Evolutionary conservation across 2,888 invertebrate species (phyloP).

Genomic region (Stenchaetothrips biformis): DNA sequence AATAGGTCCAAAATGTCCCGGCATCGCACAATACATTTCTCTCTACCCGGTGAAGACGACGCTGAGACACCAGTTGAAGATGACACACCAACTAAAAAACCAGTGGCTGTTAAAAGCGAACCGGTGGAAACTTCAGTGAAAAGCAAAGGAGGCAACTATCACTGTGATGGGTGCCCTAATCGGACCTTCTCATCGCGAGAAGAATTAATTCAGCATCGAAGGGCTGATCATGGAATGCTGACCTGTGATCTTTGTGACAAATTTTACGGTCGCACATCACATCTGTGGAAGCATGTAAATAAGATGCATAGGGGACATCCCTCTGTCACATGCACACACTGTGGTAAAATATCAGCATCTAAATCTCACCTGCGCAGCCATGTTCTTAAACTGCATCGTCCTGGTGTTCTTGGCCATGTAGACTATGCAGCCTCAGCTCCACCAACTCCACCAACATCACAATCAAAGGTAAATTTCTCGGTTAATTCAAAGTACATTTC

Average conservation of each 20-base stretch:
- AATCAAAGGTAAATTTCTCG: no score
- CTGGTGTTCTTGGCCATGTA: background rate
- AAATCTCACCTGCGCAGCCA: constrained; percentile 55
- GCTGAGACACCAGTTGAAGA: constrained; percentile 33
- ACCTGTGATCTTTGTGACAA: constrained; percentile 59
- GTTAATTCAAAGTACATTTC: no score
- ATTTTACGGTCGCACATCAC: constrained; percentile 56
- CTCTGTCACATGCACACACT: constrained; percentile 56
- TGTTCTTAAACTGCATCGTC: constrained; percentile 46
- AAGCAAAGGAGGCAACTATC: constrained; percentile 33
- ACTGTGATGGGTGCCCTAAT: constrained; percentile 39
- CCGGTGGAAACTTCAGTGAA: constrained; percentile 9
- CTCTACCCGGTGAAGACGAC: constrained; percentile 33
- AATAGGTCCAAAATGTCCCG: constrained; percentile 51
- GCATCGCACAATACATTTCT: constrained; percentile 48
- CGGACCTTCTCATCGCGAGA: constrained; percentile 48
- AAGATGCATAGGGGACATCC: constrained; percentile 55
- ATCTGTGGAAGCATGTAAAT: constrained; percentile 59
- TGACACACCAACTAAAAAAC: constrained; percentile 33
- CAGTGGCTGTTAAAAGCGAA: background rate
- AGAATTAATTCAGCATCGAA: constrained; percentile 52
- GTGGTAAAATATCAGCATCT: constrained; percentile 56
- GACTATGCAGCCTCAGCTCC: no score
- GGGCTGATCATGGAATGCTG: constrained; percentile 52
- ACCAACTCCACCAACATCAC: no score